Evolutionary conservation across 1,140 invertebrate genomes (phyloP), one percentile per base, ranked within the genome.

Genomic region (Pogonomyrmex californicus): DNA sequence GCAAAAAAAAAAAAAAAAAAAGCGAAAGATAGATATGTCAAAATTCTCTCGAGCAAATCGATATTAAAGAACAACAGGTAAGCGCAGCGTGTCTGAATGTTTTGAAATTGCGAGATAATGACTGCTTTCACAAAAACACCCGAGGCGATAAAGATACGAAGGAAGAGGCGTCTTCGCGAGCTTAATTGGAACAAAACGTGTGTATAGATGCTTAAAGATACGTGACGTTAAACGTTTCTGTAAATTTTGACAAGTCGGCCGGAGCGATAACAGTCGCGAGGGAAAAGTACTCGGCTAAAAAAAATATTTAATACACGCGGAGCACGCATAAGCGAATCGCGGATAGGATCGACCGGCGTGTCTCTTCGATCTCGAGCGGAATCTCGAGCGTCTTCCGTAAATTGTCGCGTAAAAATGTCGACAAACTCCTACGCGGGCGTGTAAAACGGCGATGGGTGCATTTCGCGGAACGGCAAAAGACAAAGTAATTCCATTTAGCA

Each of bases 401-500:
- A 70, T 44, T 49, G 41, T 73, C 66, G 41, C 54, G n/a, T 73
- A 49, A 75, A 83, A 83, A 83, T 49, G 41, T 75, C 79, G n/a
- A 14, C 79, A 68, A 17, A n/a, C 30, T 79, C 36, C 62, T 73
- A 38, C 17, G 23, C 14, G 41, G 17, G 79, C 54, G 68, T 49
- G 23, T 81, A 70, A 81, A 47, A 23, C 54, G 66, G 23, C 65
- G 51, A 23, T 23, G 78, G 51, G 60, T 82, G 66, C 79, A 83
- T 73, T 83, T 75, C 68, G 68, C 44, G 54, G 68, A 83, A 83
- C 30, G 54, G 79, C 54, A 75, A 83, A 83, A 83, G 79, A 83
- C 68, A 83, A 83, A 83, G 79, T 83, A 83, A 83, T 83, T 83
- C 68, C 79, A 83, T 83, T 83, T 83, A 83, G 79, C 68, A 75